These are phyloP conservation scores for Podotricha telesiphe DNA, from an alignment of 2,888 invertebrate species.

Conservation along the genomic window DNA sequence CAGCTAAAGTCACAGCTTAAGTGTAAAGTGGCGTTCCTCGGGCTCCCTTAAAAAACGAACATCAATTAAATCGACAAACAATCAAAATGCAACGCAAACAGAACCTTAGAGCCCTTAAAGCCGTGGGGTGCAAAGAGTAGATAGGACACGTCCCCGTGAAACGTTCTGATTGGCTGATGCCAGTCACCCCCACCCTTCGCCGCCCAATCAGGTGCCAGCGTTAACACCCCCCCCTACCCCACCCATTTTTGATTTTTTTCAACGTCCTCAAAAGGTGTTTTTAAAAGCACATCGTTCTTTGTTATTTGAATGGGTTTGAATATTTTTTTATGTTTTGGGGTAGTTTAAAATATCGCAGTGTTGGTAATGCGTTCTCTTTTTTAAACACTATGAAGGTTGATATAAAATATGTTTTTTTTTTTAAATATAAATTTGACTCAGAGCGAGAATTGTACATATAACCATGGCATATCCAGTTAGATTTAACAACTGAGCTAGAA, in stretches of 20 bases:
- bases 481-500: too few relatives aligned
- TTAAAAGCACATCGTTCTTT: conserved; percentile 12
- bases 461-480: too few relatives aligned
- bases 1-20: conserved; percentile 15
- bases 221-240: conserved; percentile 38
- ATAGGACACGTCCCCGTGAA: conserved; percentile 70
- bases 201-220: conserved; percentile 54
- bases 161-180: conserved; percentile 59
- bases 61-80: conserved; percentile 69
- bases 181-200: conserved; percentile 55
- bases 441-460: too few relatives aligned
- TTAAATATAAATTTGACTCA: too few relatives aligned
- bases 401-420: too few relatives aligned
- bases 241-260: conserved; percentile 7
- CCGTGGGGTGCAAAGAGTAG: conserved; percentile 64
- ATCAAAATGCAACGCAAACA: conserved; percentile 79
- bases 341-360: too few relatives aligned
- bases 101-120: conserved; percentile 68
- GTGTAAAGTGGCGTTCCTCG: conserved; percentile 26
- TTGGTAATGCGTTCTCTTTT: too few relatives aligned
- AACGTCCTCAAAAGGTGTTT: conserved; percentile 9
- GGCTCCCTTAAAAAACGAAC: conserved; percentile 49
- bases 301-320: neutral
- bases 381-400: too few relatives aligned
- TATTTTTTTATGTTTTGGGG: neutral